These are phyloP conservation scores for Drosophila chauvacae DNA, from an alignment of 1,140 invertebrate genomes.

Conservation along the genomic window DNA sequence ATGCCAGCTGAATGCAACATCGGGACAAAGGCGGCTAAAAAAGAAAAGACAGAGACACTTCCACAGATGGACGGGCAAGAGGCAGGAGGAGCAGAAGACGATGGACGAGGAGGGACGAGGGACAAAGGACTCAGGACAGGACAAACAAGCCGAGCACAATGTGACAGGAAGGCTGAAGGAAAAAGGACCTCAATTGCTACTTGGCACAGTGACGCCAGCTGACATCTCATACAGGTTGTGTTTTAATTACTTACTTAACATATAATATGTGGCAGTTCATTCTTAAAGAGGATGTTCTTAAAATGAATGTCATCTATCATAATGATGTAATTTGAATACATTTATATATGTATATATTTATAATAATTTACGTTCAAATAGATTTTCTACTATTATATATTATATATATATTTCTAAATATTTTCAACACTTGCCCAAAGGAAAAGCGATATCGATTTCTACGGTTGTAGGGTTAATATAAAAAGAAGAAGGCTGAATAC, in stretches of 20 bases:
- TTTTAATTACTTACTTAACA: not conserved
- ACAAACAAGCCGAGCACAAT: slow-evolving; percentile 45
- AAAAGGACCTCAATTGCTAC: slow-evolving; percentile 30
- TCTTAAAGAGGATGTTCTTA: not conserved
- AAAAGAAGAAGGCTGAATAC: not conserved
- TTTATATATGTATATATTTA: not conserved
- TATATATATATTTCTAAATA: not conserved
- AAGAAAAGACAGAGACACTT: slow-evolving; percentile 42
- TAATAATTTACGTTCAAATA: not conserved
- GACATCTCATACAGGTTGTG: not conserved
- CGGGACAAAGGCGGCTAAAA: slow-evolving; percentile 41
- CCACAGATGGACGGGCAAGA: slow-evolving; percentile 13
- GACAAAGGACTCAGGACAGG: slow-evolving; percentile 9
- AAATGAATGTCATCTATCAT: not conserved
- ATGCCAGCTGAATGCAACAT: slow-evolving; percentile 50
- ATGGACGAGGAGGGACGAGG: not conserved
- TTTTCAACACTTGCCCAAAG: too few species aligned
- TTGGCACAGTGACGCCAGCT: slow-evolving; percentile 16
- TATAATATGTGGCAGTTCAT: not conserved
- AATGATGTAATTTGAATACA: not conserved
- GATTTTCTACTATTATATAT: not conserved
- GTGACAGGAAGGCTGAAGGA: slow-evolving; percentile 51
- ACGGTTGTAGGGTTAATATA: not conserved
- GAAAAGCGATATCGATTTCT: too few species aligned
- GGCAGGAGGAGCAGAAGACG: not conserved